Percentiles rank a stretch among this genome's conserved stretches.
phyloP scores from a whole-genome alignment of 2,797 vertebrate species.

The Xerus rutilus region DNA sequence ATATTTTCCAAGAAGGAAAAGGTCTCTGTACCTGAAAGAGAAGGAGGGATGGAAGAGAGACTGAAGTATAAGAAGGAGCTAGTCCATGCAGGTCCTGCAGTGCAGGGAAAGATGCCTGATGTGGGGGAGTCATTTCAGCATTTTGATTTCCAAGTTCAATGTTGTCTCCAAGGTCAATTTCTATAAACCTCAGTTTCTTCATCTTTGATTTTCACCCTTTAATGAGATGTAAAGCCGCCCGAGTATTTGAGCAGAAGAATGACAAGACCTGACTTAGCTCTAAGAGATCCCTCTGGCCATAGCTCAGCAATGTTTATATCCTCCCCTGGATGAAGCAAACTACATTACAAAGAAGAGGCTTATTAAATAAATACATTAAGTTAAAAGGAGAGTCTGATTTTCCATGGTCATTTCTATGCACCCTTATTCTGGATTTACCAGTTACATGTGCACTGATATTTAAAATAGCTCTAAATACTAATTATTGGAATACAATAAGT shows the following conservation, averaged over 20 bases:
- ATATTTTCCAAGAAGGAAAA: not conserved
- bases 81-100: accelerated
- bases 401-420: not conserved
- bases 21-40: too few relatives aligned
- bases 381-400: slow-evolving; percentile 5
- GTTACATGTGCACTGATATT: not conserved
- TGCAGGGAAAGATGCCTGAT: accelerated
- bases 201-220: slow-evolving; percentile 1
- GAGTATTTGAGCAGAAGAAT: not conserved
- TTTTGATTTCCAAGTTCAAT: not conserved
- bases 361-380: slow-evolving; percentile 3
- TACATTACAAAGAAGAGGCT: not conserved
- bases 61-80: too few relatives aligned
- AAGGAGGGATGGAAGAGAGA: not conserved
- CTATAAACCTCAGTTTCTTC: not conserved
- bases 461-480: not conserved
- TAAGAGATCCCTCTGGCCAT: not conserved
- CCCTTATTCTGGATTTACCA: not conserved
- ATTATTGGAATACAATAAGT: not conserved
- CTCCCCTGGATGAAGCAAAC: not conserved
- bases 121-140: not conserved
- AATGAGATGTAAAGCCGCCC: not conserved
- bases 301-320: not conserved
- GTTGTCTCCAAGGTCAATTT: not conserved
- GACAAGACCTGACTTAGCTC: not conserved